Percentiles rank a stretch among this genome's conserved stretches.
Conservation (phyloP, 2,888 invertebrate genomes). For the Sympetrum striolatum region DNA sequence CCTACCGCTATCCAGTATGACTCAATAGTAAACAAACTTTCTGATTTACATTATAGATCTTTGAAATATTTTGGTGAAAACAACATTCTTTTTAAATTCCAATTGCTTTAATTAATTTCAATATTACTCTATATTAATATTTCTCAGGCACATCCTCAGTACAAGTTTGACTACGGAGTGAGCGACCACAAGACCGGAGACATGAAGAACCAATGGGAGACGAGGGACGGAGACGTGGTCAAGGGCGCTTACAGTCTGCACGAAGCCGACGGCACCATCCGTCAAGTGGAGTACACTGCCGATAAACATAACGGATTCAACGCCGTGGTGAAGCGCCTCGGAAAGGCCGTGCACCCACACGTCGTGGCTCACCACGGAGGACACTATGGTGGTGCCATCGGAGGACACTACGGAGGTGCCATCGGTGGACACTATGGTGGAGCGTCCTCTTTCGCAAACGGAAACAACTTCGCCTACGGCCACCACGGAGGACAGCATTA, state of each 20-base stretch:
- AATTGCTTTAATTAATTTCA: no score
- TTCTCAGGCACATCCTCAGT: conserved; percentile 58
- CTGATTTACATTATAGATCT: no score
- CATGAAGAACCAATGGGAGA: conserved; percentile 73
- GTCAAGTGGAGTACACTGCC: conserved; percentile 69
- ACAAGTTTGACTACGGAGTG: conserved; percentile 74
- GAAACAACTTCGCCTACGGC: background rate
- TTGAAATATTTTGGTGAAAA: no score
- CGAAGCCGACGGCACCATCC: conserved; percentile 70
- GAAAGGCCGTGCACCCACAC: conserved; percentile 54
- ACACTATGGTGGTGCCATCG: no score
- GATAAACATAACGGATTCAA: conserved; percentile 62
- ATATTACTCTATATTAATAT: no score
- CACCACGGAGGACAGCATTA: conserved; percentile 19
- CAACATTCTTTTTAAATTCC: no score
- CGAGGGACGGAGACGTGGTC: conserved; percentile 75
- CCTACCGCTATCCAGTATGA: no score
- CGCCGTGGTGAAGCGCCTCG: conserved; percentile 66
- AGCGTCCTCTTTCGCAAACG: background rate
- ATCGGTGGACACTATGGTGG: background rate
- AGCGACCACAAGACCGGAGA: conserved; percentile 77
- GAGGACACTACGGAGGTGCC: background rate
- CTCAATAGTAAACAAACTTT: no score
- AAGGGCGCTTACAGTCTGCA: conserved; percentile 72
- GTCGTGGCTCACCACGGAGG: background rate